Evolutionary conservation across 2,113 vertebrate genomes (phyloP), one percentile per base, ranked within the genome.

Genomic region (Stegastes partitus): DNA sequence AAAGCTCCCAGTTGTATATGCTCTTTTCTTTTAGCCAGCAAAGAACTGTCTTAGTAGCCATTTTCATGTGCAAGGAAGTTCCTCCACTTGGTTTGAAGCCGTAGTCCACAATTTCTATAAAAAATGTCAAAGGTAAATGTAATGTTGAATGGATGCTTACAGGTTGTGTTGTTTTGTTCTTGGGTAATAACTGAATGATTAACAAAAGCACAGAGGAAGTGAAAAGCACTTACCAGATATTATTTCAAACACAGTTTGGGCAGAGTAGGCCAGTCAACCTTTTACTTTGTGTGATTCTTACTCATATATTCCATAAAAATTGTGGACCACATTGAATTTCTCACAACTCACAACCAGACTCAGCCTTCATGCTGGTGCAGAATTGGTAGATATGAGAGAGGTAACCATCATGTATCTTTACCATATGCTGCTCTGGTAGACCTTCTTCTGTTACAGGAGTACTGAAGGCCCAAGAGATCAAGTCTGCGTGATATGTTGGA

Each of bases 401-500:
- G 25, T 25, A 53, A 44, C 21, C 44, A 49, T 69, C 16, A 22
- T 34, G 21, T 11, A 18, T 58, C n/a, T 56, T 56, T 50, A 34
- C 18, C 51, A 47, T 56, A 26, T 44, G 11, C 42, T 69, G 18
- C 19, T 49, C 45, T 58, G 39, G 4, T 77, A 59, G n/a, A 53
- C 18, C 68, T 66, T 26, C 37, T 64, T 51, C 10, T 50, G 34
- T 28, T 72, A 34, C 14, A 74, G 25, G 47, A 47, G 31, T 77
- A 22, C 50, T 7, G 21, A 28, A 47, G 45, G 23, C 74, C 25
- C 72, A 68, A 49, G 57, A 79, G 37, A 67, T 22, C 25, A 25
- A 16, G 55, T 61, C 47, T 56, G 65, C 6, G 22, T 77, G 68
- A 61, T 73, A n/a, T 61, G 26, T 54, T 21, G 26, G 55, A 79